Conservation (phyloP, 2,888 invertebrate genomes). For the Euplagia quadripunctaria region DNA sequence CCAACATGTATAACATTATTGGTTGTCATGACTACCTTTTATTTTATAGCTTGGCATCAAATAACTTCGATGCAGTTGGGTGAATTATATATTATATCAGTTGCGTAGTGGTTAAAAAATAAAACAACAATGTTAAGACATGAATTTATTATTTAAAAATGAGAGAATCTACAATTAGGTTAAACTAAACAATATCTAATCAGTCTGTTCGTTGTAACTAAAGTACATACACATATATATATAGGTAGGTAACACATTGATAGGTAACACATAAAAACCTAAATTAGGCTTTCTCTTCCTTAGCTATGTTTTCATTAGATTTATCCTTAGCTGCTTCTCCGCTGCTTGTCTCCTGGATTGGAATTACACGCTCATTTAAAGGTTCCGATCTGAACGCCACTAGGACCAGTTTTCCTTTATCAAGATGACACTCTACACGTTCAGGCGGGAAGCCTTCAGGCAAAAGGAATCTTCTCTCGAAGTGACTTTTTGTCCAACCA, state of each 20-base stretch:
- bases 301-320: constrained; percentile 9
- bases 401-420: constrained; percentile 91
- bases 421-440: constrained; percentile 91
- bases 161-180: background rate
- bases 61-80: no score
- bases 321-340: constrained; percentile 25
- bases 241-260: background rate
- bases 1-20: background rate
- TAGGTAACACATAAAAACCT: background rate
- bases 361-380: constrained; percentile 69
- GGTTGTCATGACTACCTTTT: no score
- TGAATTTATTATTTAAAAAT: background rate
- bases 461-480: constrained; percentile 91
- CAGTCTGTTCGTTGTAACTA: constrained; percentile 4
- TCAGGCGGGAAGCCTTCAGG: constrained; percentile 92
- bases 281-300: constrained; percentile 13
- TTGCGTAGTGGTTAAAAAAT: background rate
- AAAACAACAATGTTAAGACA: background rate
- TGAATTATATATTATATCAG: background rate
- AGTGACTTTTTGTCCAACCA: constrained; percentile 92
- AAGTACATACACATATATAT: background rate
- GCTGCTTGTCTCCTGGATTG: constrained; percentile 70
- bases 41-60: no score
- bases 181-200: background rate
- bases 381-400: constrained; percentile 88